Evolutionary conservation across 2,797 vertebrate species (phyloP).

Genomic region (Phalanger gymnotis): DNA sequence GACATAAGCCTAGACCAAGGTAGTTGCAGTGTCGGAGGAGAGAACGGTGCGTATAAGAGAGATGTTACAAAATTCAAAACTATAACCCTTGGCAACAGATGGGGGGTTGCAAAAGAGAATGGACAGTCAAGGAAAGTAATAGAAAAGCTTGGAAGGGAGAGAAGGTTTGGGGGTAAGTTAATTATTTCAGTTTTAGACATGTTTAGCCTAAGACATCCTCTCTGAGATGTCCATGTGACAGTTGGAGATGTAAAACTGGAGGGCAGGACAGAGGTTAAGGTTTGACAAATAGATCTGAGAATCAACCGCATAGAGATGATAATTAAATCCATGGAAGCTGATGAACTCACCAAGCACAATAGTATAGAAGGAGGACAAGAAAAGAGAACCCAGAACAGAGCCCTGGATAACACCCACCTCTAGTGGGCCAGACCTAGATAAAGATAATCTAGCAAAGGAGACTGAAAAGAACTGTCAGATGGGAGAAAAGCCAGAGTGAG

Average conservation of each 20-base stretch:
- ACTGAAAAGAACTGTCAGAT: background rate
- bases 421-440: background rate
- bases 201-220: background rate
- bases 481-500: background rate
- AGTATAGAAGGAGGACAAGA: background rate
- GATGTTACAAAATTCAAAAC: background rate
- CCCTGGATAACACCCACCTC: background rate
- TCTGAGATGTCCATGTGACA: background rate
- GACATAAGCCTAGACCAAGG: no score
- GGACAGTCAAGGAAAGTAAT: background rate
- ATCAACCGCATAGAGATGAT: background rate
- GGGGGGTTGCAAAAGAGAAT: no score
- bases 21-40: no score
- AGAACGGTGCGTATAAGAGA: no score
- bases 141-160: background rate
- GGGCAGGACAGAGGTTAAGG: background rate
- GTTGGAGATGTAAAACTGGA: background rate
- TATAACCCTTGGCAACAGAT: background rate
- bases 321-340: background rate
- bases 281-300: background rate
- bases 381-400: background rate
- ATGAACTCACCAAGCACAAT: background rate
- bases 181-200: background rate
- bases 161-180: background rate
- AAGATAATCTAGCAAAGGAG: background rate